Evolutionary conservation across 1,140 invertebrate genomes (phyloP), one percentile per base, ranked within the genome.

Genomic region (Diorhabda carinulata): DNA sequence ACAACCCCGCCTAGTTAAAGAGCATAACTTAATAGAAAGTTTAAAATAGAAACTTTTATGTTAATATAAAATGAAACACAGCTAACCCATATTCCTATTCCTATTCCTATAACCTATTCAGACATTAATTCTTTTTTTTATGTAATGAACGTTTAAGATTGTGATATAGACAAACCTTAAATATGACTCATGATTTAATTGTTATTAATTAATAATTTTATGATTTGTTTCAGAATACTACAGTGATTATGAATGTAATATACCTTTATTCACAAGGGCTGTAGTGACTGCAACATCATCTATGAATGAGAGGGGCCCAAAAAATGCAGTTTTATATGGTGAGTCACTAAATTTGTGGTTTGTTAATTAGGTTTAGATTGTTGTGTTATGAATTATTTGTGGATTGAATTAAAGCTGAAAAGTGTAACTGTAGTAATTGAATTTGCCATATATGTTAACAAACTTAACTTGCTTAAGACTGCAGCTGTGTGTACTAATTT

Each of bases 311-410:
- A 85, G 93, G 81, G 92, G 91, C 67, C 88, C 93, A 43, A 85
- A 91, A 45, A 92, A 94, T 84, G 92, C 92, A 3, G 86, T 86
- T 76, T 82, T 95, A 60, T 87, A 93, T 85, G 92, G 93, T 95
- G 87, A 89, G 87, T 80, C 10, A 60, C 69, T 76, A 68, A 43
- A 74, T 9, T 52, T 66, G 66, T 10, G 9, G 47, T 52, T n/a
- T 70, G 7, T 66, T 57, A 64, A 68, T 61, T 67, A 3, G 42
- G 56, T 9, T 40, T 43, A 66, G 8, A 57, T 4, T 45, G 59
- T 43, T 47, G 40, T 40, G 41, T 41, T 5, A 41, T 61, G 25
- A 40, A 67, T 43, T 9, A 43, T 67, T 67, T 68, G 67, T 68
- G 67, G 59, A 63, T 62, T 52, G 45, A 62, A 25, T 25, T 25